Percentiles rank a stretch among this genome's conserved stretches.
These are phyloP conservation scores for Sphenopsis melanotis DNA, from an alignment of 2,797 vertebrate species.

Conservation along the genomic window DNA sequence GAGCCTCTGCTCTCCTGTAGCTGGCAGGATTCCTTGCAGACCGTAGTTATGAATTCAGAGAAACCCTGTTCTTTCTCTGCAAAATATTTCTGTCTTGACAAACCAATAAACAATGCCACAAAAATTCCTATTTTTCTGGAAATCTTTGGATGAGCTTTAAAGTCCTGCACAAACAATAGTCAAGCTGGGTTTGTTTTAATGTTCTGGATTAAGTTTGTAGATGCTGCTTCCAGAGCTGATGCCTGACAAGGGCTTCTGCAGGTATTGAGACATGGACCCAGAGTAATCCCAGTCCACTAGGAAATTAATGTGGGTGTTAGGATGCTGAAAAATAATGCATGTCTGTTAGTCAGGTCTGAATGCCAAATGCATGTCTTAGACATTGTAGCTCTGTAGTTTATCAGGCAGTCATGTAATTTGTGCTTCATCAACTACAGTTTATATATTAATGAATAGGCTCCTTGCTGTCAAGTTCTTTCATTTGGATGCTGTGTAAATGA, in stretches of 20 bases:
- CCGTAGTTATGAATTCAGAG: neutral
- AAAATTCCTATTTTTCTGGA: neutral
- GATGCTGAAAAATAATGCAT: neutral
- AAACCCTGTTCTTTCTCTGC: neutral
- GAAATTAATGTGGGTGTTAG: neutral
- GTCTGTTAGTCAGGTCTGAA: neutral
- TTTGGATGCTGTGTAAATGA: neutral
- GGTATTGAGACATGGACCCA: neutral
- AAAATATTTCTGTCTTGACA: neutral
- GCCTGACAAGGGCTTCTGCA: neutral
- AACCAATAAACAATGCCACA: neutral
- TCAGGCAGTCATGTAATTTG: conserved; percentile 33
- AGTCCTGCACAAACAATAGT: neutral
- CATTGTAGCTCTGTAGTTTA: neutral
- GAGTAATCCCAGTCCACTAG: neutral
- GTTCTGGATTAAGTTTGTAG: neutral
- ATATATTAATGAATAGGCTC: conserved; percentile 38
- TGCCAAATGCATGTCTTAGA: neutral
- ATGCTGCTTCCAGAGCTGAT: neutral
- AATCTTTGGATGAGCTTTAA: neutral
- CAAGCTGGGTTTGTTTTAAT: neutral
- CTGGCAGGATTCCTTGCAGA: neutral
- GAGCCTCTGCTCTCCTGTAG: neutral
- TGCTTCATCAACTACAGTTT: conserved; percentile 33
- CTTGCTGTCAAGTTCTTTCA: conserved; percentile 19